These are phyloP conservation scores for Gorsachius magnificus DNA, from an alignment of 2,797 vertebrate genomes.

Conservation along the genomic window DNA sequence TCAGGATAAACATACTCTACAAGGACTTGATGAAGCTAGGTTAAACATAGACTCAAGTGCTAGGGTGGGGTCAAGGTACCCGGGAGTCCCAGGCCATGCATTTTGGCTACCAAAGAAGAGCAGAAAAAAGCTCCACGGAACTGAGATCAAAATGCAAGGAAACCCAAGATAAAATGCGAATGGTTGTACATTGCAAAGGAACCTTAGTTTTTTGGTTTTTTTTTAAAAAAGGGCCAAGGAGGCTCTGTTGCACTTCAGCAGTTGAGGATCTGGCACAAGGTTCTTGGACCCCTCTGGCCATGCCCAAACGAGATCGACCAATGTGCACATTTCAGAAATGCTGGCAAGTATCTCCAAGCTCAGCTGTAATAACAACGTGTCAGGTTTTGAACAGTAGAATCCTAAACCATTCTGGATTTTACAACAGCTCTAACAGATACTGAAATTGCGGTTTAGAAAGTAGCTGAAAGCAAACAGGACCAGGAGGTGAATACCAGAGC, in stretches of 20 bases:
- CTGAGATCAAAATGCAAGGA: neutral
- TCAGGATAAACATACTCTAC: neutral
- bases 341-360: neutral
- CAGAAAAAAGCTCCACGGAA: neutral
- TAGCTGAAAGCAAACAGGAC: slow-evolving; percentile 8
- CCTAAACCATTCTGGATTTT: slow-evolving; percentile 30
- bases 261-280: neutral
- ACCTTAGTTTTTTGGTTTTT: no score
- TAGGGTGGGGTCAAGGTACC: neutral
- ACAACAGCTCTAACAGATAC: slow-evolving; percentile 58
- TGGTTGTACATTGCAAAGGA: neutral
- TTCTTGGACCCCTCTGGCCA: neutral
- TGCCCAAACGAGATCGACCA: neutral
- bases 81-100: neutral
- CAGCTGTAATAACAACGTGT: slow-evolving; percentile 63
- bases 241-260: neutral
- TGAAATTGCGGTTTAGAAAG: slow-evolving; percentile 60
- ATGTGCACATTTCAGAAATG: neutral
- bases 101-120: neutral
- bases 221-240: no score
- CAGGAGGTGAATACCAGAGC: neutral
- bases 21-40: neutral
- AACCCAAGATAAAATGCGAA: neutral
- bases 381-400: neutral
- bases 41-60: neutral